Base-by-base conservation (phyloP, 2,888 invertebrate species). In the Andrena flavipes region DNA sequence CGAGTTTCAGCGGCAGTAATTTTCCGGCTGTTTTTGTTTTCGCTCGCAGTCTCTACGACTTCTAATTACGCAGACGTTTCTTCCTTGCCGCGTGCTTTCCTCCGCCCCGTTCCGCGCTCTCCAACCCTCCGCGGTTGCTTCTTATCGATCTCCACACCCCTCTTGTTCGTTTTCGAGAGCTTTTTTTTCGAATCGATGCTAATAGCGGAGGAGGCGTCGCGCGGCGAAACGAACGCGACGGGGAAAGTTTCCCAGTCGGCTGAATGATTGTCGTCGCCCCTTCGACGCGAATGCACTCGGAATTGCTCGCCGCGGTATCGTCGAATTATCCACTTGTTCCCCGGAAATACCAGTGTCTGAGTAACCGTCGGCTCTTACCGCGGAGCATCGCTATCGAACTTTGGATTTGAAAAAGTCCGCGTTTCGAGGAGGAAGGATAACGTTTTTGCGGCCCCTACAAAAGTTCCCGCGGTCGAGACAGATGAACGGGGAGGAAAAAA, bases 21-120 rank as follows among this genome's bases (percentile, higher is more conserved):
- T 77, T 75, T 80, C 64, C 68, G 42, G 26, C 56, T 49, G 79
- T 74, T 79, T 85, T 85, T 86, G 73, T 85, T 75, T 75, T 69
- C 75, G 2, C 42, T 62, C 49, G 67, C 85, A 42, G 56, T 79
- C 75, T 56, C 63, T 48, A n/a, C 69, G 76, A 86, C 56, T 75
- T 83, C 83, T 75, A 83, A 83, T 85, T 85, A 80, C 51, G 65
- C 80, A 23, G 49, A 59, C 76, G 60, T 69, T 77, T 75, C 74
- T 82, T 83, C 77, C 76, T 54, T 64, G 8, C 48, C 10, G 35
- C 13, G 33, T 23, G 72, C 29, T 20, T 20, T 8, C 6, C 30
- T 6, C 16, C 51, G 16, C n/a, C 51, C 13, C 13, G 13, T 33
- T 8, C 30, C 29, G 10, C 35, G 33, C 23, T 62, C 35, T 23